Evolutionary conservation across 1,140 invertebrate species (phyloP).

Genomic region (Probaryconus sp.): DNA sequence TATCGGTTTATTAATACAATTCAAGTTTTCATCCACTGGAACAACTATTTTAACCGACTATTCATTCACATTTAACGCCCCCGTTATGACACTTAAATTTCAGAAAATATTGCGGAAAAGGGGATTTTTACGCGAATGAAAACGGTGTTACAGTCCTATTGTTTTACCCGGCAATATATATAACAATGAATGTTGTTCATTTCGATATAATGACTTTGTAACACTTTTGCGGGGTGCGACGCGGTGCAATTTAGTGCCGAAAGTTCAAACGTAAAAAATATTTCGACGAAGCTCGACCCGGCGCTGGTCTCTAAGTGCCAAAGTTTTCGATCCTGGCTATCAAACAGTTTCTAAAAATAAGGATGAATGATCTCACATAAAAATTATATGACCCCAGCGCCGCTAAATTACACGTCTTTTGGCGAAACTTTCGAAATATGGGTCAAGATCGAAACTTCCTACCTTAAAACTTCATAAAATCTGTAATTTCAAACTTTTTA

Average conservation of each 20-base stretch:
- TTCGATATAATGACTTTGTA: constrained; percentile 11
- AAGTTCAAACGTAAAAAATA: constrained; percentile 35
- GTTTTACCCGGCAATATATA: constrained; percentile 10
- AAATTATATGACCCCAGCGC: constrained; percentile 18
- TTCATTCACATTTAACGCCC: background rate
- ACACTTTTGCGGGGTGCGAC: constrained; percentile 14
- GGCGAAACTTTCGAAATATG: constrained; percentile 11
- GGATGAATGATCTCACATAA: constrained; percentile 18
- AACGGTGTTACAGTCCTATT: background rate
- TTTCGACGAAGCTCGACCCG: constrained; percentile 7
- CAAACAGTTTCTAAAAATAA: constrained; percentile 22
- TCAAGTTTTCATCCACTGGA: constrained; percentile 36
- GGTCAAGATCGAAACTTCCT: constrained; percentile 28
- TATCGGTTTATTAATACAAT: constrained; percentile 25
- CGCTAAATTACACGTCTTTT: constrained; percentile 1
- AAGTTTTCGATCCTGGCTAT: constrained; percentile 20
- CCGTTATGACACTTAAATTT: constrained; percentile 17
- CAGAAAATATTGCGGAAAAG: constrained; percentile 20
- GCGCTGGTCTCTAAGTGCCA: constrained; percentile 10
- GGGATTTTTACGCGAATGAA: constrained; percentile 2
- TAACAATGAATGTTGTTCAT: constrained; percentile 6
- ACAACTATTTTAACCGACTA: constrained; percentile 9
- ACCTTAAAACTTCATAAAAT: constrained; percentile 2
- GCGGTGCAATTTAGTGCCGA: constrained; percentile 16
- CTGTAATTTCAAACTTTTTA: background rate